phyloP scores from a whole-genome alignment of 37 sponge, comb jelly and placozoan genomes.

The Beroe ovata region DNA sequence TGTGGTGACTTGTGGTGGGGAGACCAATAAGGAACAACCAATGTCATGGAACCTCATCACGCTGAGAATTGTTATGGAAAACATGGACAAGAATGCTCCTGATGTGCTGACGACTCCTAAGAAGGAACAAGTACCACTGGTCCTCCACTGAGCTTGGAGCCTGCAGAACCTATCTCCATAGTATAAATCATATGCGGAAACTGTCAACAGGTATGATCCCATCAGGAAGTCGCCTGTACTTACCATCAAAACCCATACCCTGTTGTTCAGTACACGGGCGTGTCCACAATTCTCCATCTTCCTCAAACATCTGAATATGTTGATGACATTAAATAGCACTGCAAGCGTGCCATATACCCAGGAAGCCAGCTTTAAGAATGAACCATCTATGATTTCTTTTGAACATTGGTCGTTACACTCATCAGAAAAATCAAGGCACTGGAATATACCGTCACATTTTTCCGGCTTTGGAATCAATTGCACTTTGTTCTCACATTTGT shows the following conservation, averaged over 20 bases:
- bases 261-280: background rate
- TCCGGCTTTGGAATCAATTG: constrained; percentile 5
- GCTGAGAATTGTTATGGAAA: constrained; percentile 1
- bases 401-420: background rate
- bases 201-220: background rate
- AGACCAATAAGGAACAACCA: background rate
- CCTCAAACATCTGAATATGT: background rate
- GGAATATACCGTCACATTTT: constrained; percentile 1
- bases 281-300: background rate
- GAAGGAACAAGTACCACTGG: background rate
- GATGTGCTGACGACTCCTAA: background rate
- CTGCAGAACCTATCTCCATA: background rate
- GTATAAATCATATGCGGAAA: background rate
- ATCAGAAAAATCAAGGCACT: constrained; percentile 5
- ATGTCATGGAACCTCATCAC: background rate
- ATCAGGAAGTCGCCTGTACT: background rate
- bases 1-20: background rate
- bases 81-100: background rate
- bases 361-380: background rate
- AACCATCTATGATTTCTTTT: background rate
- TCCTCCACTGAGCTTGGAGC: background rate
- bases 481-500: background rate
- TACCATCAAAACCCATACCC: background rate
- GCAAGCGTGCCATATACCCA: background rate
- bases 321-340: background rate